Conservation (phyloP, 2,113 vertebrate species). For the Tiliqua scincoides region DNA sequence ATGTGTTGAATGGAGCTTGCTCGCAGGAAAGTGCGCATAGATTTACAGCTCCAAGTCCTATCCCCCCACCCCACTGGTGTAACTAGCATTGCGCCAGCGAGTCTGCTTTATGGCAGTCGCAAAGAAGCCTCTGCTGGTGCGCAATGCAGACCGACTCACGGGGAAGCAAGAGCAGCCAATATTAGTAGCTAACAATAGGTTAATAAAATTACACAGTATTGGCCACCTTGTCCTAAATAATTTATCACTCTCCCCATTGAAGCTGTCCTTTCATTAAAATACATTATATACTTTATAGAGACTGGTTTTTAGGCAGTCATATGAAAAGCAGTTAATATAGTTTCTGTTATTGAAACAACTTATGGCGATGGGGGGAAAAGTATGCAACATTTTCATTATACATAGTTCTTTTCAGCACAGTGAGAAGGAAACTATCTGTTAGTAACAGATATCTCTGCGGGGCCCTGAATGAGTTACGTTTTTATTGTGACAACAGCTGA, state of each 20-base stretch:
- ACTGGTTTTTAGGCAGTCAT: neutral
- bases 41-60: no score
- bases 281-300: neutral
- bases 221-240: neutral
- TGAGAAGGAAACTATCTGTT: neutral
- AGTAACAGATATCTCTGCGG: neutral
- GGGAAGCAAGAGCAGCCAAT: no score
- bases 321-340: neutral
- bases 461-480: neutral
- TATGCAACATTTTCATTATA: neutral
- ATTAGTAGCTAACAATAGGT: no score
- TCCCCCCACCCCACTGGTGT: no score
- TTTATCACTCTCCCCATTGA: no score
- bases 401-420: neutral
- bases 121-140: no score
- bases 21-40: no score
- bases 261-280: neutral
- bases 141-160: no score
- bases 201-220: neutral
- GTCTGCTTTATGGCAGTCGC: no score
- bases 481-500: neutral
- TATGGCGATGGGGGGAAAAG: neutral
- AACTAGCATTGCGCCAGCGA: no score
- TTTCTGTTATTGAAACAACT: neutral
- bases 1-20: no score